These are phyloP conservation scores for Rhodophaea formosa DNA, from an alignment of 2,888 invertebrate genomes.

Conservation along the genomic window DNA sequence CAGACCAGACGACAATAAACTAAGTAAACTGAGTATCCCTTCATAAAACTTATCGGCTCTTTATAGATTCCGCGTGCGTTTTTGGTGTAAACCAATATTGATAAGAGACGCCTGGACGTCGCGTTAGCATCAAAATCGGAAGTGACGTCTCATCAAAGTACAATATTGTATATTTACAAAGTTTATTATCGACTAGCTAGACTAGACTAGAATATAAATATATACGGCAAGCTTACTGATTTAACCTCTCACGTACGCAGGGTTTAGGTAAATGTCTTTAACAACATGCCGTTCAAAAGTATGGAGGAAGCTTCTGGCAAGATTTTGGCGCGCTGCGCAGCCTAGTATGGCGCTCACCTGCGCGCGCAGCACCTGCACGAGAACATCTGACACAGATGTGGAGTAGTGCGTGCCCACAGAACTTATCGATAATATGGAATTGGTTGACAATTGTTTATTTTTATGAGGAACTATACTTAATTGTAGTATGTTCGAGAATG, in stretches of 20 bases:
- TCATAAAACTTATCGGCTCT: conserved; percentile 11
- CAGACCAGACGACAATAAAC: background rate
- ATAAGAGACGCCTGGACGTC: too few relatives aligned
- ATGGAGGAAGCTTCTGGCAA: conserved; percentile 30
- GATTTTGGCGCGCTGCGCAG: conserved; percentile 66
- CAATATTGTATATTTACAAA: too few relatives aligned
- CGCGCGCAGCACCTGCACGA: conserved; percentile 65
- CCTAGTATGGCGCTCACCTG: conserved; percentile 76
- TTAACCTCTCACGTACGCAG: too few relatives aligned
- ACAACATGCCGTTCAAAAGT: background rate
- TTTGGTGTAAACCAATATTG: background rate
- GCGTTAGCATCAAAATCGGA: too few relatives aligned
- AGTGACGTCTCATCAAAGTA: too few relatives aligned
- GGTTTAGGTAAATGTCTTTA: too few relatives aligned
- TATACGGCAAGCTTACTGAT: too few relatives aligned
- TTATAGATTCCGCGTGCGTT: conserved; percentile 16
- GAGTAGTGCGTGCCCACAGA: conserved; percentile 45
- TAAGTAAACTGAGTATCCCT: conserved; percentile 5
- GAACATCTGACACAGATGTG: conserved; percentile 77
- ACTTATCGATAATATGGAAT: conserved; percentile 31
- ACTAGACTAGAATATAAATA: too few relatives aligned
- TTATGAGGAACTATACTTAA: too few relatives aligned
- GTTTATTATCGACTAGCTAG: too few relatives aligned
- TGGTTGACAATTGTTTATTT: too few relatives aligned
- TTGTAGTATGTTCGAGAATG: too few relatives aligned